phyloP scores from a whole-genome alignment of 2,888 invertebrate genomes.

The Sycophila texana region DNA sequence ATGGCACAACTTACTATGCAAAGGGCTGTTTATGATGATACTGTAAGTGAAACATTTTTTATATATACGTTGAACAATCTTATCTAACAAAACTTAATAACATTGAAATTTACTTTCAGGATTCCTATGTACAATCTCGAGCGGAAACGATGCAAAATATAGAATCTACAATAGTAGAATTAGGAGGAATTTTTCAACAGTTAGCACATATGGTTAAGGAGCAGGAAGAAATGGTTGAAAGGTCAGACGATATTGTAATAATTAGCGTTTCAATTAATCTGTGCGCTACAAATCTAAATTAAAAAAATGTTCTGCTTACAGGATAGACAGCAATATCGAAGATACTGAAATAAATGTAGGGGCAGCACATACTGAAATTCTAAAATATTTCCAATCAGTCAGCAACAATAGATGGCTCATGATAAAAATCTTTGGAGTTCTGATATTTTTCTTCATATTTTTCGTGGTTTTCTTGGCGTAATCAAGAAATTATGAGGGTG shows the following conservation, averaged over 20 bases:
- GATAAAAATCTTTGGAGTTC: slow-evolving; percentile 98
- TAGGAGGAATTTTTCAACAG: slow-evolving; percentile 99
- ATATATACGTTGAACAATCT: neutral
- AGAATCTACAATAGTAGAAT: slow-evolving; percentile 98
- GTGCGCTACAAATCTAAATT: slow-evolving; percentile 15
- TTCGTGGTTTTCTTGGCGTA: slow-evolving; percentile 98
- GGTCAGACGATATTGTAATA: slow-evolving; percentile 72
- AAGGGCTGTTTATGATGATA: slow-evolving; percentile 69
- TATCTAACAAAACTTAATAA: neutral
- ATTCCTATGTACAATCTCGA: slow-evolving; percentile 92
- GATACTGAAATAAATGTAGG: slow-evolving; percentile 97
- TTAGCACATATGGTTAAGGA: slow-evolving; percentile 98
- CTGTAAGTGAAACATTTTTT: slow-evolving; percentile 65
- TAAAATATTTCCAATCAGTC: slow-evolving; percentile 98
- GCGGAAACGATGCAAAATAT: slow-evolving; percentile 99
- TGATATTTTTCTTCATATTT: slow-evolving; percentile 99
- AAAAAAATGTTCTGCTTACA: slow-evolving; percentile 66
- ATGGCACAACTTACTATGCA: slow-evolving; percentile 75
- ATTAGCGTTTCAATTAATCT: neutral
- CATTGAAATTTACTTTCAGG: slow-evolving; percentile 71
- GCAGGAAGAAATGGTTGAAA: slow-evolving; percentile 97
- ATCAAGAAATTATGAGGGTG: slow-evolving; percentile 58
- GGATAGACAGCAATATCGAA: slow-evolving; percentile 98
- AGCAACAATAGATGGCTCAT: slow-evolving; percentile 98
- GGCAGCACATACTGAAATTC: slow-evolving; percentile 96